phyloP scores from a whole-genome alignment of 2,888 invertebrate species.

The Aphodius granarius region DNA sequence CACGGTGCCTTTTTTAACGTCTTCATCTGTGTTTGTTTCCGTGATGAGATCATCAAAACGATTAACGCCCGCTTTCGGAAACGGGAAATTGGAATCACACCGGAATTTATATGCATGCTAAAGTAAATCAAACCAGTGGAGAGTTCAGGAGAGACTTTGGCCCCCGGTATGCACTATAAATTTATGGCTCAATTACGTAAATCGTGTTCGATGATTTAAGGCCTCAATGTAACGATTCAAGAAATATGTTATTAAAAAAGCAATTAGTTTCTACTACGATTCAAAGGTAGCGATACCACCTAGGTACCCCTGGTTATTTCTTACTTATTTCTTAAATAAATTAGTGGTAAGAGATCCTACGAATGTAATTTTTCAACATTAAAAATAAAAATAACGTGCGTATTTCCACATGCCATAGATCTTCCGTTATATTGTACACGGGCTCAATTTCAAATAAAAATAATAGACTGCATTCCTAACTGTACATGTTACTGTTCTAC shows the following conservation, averaged over 20 bases:
- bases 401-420: background rate
- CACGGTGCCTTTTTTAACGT: background rate
- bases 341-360: too few species aligned
- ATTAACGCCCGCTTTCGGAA: background rate
- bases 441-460: background rate
- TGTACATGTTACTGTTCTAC: background rate
- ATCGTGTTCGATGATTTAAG: constrained; percentile 29
- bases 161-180: constrained; percentile 30
- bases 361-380: too few species aligned
- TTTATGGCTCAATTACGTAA: constrained; percentile 39
- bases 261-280: background rate
- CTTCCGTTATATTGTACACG: background rate
- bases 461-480: background rate
- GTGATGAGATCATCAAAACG: constrained; percentile 26
- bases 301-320: too few species aligned
- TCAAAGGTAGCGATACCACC: too few species aligned
- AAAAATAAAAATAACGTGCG: too few species aligned
- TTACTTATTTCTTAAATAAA: too few species aligned
- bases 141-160: constrained; percentile 25
- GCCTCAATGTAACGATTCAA: background rate
- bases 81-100: constrained; percentile 26
- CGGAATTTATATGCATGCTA: constrained; percentile 33
- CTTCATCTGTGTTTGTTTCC: background rate
- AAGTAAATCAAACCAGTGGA: constrained; percentile 35
- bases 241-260: background rate